Percentiles rank a stretch among this genome's conserved stretches.
Evolutionary conservation across 2,113 vertebrate species (phyloP).

Genomic region (Brachirus orientalis): DNA sequence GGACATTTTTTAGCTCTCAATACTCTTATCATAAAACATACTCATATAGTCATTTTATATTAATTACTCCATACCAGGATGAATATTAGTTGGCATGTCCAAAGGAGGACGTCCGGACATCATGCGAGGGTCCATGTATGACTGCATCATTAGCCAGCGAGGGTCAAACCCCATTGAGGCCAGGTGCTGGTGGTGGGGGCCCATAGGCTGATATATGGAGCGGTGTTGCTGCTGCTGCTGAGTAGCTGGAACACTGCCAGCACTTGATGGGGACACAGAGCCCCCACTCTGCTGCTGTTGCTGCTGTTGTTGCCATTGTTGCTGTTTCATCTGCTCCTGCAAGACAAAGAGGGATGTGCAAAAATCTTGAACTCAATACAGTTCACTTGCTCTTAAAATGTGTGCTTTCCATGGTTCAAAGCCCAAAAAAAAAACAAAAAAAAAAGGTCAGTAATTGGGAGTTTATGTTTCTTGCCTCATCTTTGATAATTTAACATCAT

Average conservation of each 20-base stretch:
- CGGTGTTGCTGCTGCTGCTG: conserved; percentile 93
- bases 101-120: conserved; percentile 93
- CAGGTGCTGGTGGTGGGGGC: conserved; percentile 93
- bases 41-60: neutral
- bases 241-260: conserved; percentile 74
- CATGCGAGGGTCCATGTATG: conserved; percentile 98
- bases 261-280: conserved; percentile 87
- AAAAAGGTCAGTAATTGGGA: too few species aligned
- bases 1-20: neutral
- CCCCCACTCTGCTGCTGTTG: conserved; percentile 85
- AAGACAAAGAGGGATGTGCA: neutral
- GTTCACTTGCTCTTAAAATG: neutral
- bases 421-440: too few species aligned
- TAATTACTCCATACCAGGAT: conserved; percentile 76
- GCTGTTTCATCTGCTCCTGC: conserved; percentile 96
- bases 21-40: neutral
- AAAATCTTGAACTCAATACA: neutral
- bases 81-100: conserved; percentile 91
- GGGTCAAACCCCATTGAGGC: conserved; percentile 98
- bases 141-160: conserved; percentile 99
- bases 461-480: too few species aligned
- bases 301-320: conserved; percentile 87
- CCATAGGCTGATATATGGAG: conserved; percentile 93
- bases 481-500: too few species aligned
- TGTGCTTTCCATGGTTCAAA: too few species aligned